Percentiles rank a stretch among this genome's conserved stretches.
These are phyloP conservation scores for Ptilorrhoa leucosticta DNA, from an alignment of 2,113 vertebrate species.

Conservation along the genomic window DNA sequence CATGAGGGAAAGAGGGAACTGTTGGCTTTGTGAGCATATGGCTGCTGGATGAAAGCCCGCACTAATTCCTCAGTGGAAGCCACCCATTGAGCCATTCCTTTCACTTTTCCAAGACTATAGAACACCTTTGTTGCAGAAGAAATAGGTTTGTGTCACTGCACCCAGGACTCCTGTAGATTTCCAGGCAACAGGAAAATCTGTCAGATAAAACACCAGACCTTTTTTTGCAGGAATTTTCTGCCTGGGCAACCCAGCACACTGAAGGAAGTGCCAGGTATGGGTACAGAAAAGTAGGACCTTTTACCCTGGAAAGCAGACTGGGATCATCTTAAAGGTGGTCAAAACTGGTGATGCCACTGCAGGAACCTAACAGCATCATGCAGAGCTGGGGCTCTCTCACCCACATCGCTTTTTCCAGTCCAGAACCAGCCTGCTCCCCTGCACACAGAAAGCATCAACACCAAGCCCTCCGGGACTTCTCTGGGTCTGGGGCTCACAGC, in stretches of 20 bases:
- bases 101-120: not conserved
- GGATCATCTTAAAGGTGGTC: not conserved
- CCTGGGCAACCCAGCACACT: not conserved
- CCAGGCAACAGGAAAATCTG: not conserved
- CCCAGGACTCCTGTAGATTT: not conserved
- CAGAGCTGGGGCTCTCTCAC: not conserved
- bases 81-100: not conserved
- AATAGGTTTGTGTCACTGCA: not conserved
- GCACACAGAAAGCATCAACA: not conserved
- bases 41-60: not conserved
- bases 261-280: not conserved
- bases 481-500: not conserved
- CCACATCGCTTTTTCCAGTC: not conserved
- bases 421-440: not conserved
- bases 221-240: not conserved
- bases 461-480: not conserved
- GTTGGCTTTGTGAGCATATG: not conserved
- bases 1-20: not conserved
- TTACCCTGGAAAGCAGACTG: not conserved
- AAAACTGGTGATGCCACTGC: not conserved
- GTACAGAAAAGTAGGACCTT: not conserved
- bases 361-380: not conserved
- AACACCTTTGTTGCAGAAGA: not conserved
- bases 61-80: not conserved
- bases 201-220: not conserved